Evolutionary conservation across 92 coral and sea anemone genomes (phyloP).

Genomic region (Palythoa caribaeorum): DNA sequence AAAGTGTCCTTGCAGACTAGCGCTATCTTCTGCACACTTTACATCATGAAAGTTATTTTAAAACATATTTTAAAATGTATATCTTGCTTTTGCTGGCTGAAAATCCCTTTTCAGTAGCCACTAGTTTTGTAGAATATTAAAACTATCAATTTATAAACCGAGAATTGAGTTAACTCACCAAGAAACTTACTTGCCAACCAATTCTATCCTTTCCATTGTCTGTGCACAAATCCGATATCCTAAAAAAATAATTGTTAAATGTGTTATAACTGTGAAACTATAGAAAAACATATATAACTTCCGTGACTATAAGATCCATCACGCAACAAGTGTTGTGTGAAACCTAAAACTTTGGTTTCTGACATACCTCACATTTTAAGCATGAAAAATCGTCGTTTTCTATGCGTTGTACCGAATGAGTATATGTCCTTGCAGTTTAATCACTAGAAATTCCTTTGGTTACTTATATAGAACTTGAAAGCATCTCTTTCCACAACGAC

Average conservation of each 20-base stretch:
- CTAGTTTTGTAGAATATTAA: not conserved
- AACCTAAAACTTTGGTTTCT: not conserved
- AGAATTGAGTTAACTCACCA: not conserved
- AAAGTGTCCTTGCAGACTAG: no score
- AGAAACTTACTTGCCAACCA: not conserved
- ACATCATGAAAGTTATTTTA: no score
- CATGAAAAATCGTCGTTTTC: not conserved
- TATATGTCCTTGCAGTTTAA: constrained; percentile 2
- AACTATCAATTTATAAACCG: not conserved
- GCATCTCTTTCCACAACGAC: not conserved
- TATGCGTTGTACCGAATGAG: not conserved
- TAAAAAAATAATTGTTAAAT: no score
- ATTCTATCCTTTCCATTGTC: no score
- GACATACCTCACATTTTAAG: constrained; percentile 17
- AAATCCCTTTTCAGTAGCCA: not conserved
- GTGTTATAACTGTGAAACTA: no score
- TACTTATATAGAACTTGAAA: not conserved
- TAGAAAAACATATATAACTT: not conserved
- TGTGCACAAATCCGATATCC: no score
- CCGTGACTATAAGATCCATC: not conserved
- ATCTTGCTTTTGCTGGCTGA: not conserved
- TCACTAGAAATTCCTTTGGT: constrained; percentile 14
- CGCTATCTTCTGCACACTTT: no score
- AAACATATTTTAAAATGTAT: no score
- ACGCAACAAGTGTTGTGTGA: not conserved